Evolutionary conservation across 2,797 vertebrate genomes (phyloP), one percentile per base, ranked within the genome.

Genomic region (Phalloptychus januarius): DNA sequence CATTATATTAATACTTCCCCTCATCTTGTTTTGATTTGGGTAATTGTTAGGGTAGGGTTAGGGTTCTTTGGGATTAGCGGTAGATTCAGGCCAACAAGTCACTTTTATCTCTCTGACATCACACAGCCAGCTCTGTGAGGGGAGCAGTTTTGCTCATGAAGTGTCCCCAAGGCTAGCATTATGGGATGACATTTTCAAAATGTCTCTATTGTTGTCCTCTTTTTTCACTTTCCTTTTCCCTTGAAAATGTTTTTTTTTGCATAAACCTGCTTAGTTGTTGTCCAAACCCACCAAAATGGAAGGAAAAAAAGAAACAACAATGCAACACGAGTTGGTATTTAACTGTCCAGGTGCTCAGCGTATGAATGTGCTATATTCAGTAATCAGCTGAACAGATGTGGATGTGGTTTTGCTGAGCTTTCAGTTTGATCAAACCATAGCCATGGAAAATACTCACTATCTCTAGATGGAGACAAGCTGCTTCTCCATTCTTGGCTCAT

Each of bases 361-460:
- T 75, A 82, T 87, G 83, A 90, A 86, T 80, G 81, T 80, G 70
- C 82, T 79, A 63, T 83, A 76, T 88, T 88, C 87, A 91, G 75
- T 92, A 91, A 88, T 86, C 87, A 79, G 78, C 90, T 91, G 88
- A 92, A 86, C 93, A 94, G 91, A 94, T 94, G 90, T 89, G 86
- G 80, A 82, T 91, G 92, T 82, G 93, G 93, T 93, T 70, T 70
- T 92, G 92, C 93, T 92, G 93, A 93, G 76, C 86, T 91, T 85
- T 91, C 92, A 86, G 74, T 93, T 89, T 87, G 86, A 90, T 89
- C 91, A 81, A 88, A 86, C 79, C 76, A 83, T 83, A 87, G 91
- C 88, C 91, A 91, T 72, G 86, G 90, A 92, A 94, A 92, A 93
- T 92, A 92, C 84, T 86, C 69, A 33, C 85, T 86, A 85, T 85